Percentiles rank a stretch among this genome's conserved stretches.
These are phyloP conservation scores for Protomyctophum bolini DNA, from an alignment of 2,113 vertebrate genomes.

Conservation along the genomic window DNA sequence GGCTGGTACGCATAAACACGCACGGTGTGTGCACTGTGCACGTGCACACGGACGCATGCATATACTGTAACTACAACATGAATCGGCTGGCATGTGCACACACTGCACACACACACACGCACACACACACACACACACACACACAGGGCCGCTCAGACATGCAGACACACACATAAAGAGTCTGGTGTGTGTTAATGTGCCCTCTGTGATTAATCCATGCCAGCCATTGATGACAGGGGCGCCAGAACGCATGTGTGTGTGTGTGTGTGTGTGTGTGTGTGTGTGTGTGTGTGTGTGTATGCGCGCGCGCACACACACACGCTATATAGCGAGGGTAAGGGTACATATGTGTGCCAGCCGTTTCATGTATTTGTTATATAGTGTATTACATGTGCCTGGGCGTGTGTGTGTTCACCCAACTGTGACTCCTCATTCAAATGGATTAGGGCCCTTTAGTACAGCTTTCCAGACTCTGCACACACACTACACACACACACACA, in stretches of 20 bases:
- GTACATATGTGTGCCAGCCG: neutral
- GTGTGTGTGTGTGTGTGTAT: conserved; percentile 25
- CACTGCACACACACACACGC: conserved; percentile 26
- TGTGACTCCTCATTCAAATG: conserved; percentile 42
- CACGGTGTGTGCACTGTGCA: neutral
- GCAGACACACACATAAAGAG: conserved; percentile 32
- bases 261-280: conserved; percentile 27
- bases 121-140: conserved; percentile 16
- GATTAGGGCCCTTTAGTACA: conserved; percentile 40
- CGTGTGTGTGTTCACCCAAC: conserved; percentile 40
- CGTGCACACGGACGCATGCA: neutral
- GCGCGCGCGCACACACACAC: neutral
- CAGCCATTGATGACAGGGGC: conserved; percentile 62
- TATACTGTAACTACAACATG: neutral
- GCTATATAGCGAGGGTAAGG: neutral
- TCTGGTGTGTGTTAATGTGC: conserved; percentile 64
- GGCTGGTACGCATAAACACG: conserved; percentile 7
- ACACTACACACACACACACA: conserved; percentile 20
- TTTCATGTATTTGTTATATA: too few relatives aligned
- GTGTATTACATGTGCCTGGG: neutral
- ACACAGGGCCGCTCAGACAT: conserved; percentile 40
- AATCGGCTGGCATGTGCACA: conserved; percentile 1
- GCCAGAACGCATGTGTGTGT: conserved; percentile 44
- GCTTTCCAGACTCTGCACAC: conserved; percentile 43
- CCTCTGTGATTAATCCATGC: conserved; percentile 53